Conservation (phyloP, 2,113 vertebrate genomes). For the Apistogramma diplotaenia region DNA sequence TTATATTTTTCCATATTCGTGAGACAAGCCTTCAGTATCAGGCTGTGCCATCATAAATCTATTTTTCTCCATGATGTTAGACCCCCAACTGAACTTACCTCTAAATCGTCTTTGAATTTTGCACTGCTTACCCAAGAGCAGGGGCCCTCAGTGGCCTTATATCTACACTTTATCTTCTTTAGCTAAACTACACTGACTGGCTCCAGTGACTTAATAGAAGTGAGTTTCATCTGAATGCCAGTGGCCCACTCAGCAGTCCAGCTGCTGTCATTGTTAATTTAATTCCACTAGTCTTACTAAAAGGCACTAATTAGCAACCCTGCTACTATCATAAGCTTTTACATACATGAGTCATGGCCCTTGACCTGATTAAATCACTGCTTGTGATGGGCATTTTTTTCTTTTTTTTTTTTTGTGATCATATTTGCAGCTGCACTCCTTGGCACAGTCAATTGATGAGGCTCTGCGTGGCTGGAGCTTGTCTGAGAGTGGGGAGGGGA, state of each 20-base stretch:
- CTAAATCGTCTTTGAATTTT: background rate
- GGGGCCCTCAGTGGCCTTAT: background rate
- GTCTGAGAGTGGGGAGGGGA: conserved; percentile 80
- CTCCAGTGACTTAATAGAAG: background rate
- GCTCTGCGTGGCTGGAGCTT: conserved; percentile 93
- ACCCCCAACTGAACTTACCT: background rate
- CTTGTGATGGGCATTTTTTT: conserved; percentile 3
- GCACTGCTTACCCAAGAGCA: background rate
- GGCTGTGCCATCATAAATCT: background rate
- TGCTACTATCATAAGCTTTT: background rate
- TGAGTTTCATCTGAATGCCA: background rate
- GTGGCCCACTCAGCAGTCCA: background rate
- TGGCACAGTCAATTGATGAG: conserved; percentile 97
- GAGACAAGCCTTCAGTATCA: background rate
- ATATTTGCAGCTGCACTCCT: conserved; percentile 86
- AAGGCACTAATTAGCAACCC: background rate
- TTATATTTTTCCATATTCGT: background rate
- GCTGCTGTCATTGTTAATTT: conserved; percentile 2
- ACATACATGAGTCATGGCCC: background rate
- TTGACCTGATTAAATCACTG: conserved; percentile 1
- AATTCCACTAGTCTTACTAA: background rate
- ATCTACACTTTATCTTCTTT: background rate
- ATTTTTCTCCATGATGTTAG: background rate
- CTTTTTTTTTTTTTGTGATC: background rate
- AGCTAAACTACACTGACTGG: background rate